phyloP scores from a whole-genome alignment of 2,797 vertebrate genomes.

The Cyprinodon diabolis region DNA sequence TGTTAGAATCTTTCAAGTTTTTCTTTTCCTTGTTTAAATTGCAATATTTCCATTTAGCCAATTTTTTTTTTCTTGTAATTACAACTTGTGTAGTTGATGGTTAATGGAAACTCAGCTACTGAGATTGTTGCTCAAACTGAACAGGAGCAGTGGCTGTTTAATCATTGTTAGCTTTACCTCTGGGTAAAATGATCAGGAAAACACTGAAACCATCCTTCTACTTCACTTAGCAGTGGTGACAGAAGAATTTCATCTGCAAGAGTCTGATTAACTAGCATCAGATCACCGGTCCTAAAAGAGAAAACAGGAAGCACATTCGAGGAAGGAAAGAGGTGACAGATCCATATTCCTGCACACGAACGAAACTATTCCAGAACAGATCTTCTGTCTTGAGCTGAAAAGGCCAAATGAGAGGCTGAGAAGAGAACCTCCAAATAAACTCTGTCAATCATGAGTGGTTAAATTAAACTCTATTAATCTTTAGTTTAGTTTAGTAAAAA shows the following conservation, averaged over 20 bases:
- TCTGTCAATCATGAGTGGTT: not conserved
- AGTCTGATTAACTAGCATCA: not conserved
- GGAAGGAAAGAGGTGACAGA: conserved; percentile 16
- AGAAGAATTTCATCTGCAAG: not conserved
- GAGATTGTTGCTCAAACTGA: not conserved
- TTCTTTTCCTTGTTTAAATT: too few species aligned
- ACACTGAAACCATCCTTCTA: conserved; percentile 24
- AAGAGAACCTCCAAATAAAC: too few species aligned
- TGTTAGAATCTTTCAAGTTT: too few species aligned
- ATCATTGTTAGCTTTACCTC: conserved; percentile 1
- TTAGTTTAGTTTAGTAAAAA: too few species aligned
- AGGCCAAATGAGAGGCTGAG: conserved; percentile 15
- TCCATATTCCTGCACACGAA: not conserved
- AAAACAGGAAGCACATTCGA: conserved; percentile 22
- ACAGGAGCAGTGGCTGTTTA: conserved; percentile 4
- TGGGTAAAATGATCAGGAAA: conserved; percentile 15
- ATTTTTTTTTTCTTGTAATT: too few species aligned
- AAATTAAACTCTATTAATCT: too few species aligned
- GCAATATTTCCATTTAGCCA: too few species aligned
- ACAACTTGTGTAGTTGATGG: too few species aligned
- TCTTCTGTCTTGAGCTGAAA: not conserved
- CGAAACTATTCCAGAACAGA: not conserved
- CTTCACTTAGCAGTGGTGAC: not conserved
- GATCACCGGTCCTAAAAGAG: not conserved
- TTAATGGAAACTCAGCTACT: not conserved